Evolutionary conservation across 1,140 invertebrate genomes (phyloP).

Genomic region (Drosophila lini): DNA sequence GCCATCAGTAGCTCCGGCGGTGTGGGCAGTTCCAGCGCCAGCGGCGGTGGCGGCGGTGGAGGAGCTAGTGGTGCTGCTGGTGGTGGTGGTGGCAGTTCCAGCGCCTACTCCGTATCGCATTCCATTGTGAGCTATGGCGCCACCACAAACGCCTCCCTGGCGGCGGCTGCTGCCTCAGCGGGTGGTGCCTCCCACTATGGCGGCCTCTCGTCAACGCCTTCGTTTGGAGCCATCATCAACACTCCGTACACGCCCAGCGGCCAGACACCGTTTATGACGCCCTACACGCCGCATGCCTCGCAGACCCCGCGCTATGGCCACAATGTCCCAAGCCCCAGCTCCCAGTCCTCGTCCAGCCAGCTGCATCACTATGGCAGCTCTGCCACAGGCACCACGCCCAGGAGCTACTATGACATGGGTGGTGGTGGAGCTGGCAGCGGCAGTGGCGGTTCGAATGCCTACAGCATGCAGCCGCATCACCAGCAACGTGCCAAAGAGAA

Average conservation of each 20-base stretch:
- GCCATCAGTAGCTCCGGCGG: conserved; percentile 78
- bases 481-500: conserved; percentile 75
- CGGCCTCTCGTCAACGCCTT: conserved; percentile 77
- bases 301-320: conserved; percentile 88
- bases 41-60: conserved; percentile 84
- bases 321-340: conserved; percentile 86
- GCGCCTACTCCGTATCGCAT: conserved; percentile 89
- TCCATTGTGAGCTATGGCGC: conserved; percentile 85
- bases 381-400: conserved; percentile 72
- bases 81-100: conserved; percentile 76
- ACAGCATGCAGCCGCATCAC: conserved; percentile 49
- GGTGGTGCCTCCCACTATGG: conserved; percentile 86
- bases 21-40: conserved; percentile 36
- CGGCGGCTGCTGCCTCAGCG: conserved; percentile 23
- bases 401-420: conserved; percentile 52
- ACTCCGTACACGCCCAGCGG: conserved; percentile 94
- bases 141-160: conserved; percentile 84
- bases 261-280: conserved; percentile 96
- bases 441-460: conserved; percentile 30
- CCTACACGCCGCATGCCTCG: conserved; percentile 90
- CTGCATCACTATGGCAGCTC: conserved; percentile 68
- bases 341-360: conserved; percentile 72
- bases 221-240: conserved; percentile 85
- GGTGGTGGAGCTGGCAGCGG: conserved; percentile 23
- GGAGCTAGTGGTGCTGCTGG: conserved; percentile 18